Evolutionary conservation across 2,113 vertebrate genomes (phyloP).

Genomic region (Nanorana parkeri): DNA sequence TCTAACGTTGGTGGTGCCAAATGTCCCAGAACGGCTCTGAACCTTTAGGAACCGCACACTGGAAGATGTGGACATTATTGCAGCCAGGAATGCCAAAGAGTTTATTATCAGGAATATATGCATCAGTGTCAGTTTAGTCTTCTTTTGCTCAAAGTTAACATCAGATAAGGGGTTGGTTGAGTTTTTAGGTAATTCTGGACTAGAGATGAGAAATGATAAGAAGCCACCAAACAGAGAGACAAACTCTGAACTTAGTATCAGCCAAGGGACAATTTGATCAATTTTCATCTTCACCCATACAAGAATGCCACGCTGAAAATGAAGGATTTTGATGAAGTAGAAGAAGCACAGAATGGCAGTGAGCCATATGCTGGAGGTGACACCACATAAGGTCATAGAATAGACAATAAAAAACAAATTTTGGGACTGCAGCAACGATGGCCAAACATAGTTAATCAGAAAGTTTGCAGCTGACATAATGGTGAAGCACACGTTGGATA

Average conservation of each 20-base stretch:
- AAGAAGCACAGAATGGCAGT: background rate
- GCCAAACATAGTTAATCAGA: too few relatives aligned
- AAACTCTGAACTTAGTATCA: background rate
- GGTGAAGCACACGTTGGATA: background rate
- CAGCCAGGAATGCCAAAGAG: background rate
- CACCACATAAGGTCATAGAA: background rate
- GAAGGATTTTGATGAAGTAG: background rate
- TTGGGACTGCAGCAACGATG: background rate
- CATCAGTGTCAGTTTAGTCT: too few relatives aligned
- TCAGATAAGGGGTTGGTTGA: too few relatives aligned
- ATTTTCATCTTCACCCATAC: background rate
- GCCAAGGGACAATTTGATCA: background rate
- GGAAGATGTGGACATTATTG: background rate
- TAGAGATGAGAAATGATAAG: background rate
- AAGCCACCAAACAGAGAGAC: background rate
- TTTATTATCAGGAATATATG: background rate
- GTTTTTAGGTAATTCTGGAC: too few relatives aligned
- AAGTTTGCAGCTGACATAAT: background rate
- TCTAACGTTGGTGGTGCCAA: too few relatives aligned
- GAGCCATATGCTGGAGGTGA: background rate
- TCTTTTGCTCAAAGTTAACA: too few relatives aligned
- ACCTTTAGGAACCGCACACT: background rate
- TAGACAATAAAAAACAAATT: background rate
- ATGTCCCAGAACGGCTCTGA: background rate
- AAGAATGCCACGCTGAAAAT: background rate